Percentiles rank a stretch among this genome's conserved stretches.
Evolutionary conservation across 2,888 invertebrate species (phyloP).

Genomic region (Coenonympha glycerion): DNA sequence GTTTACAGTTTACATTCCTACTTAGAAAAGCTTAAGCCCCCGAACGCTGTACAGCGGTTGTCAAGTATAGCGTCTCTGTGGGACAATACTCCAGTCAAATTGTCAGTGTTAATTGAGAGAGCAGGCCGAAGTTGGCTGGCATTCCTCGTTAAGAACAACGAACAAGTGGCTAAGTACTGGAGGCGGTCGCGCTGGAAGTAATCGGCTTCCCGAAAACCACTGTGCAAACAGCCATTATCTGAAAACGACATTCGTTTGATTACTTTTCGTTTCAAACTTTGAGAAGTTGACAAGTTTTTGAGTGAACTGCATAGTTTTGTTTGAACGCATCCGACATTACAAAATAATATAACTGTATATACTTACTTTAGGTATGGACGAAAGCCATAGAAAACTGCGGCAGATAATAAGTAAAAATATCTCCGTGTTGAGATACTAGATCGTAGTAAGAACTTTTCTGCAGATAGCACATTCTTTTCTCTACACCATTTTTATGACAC

Average conservation of each 20-base stretch:
- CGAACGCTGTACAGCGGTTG: slow-evolving; percentile 27
- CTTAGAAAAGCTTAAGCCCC: slow-evolving; percentile 26
- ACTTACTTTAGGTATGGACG: too few species aligned
- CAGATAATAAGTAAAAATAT: too few species aligned
- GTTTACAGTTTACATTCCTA: slow-evolving; percentile 22
- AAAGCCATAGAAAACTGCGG: too few species aligned
- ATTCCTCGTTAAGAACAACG: slow-evolving; percentile 73
- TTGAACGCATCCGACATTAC: background rate
- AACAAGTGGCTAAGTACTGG: slow-evolving; percentile 68
- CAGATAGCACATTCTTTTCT: too few species aligned
- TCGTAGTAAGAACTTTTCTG: too few species aligned
- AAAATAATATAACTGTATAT: too few species aligned
- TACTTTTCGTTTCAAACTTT: slow-evolving; percentile 19
- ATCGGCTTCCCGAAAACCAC: slow-evolving; percentile 59
- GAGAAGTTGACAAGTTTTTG: background rate
- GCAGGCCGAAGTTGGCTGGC: slow-evolving; percentile 67
- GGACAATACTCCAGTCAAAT: slow-evolving; percentile 62
- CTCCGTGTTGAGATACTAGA: too few species aligned
- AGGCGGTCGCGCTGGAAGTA: slow-evolving; percentile 54
- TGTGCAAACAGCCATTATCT: slow-evolving; percentile 33
- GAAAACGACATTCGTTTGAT: slow-evolving; percentile 32
- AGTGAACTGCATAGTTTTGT: background rate
- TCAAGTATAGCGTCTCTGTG: slow-evolving; percentile 28
- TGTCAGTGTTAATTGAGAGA: slow-evolving; percentile 71
- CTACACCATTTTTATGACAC: too few species aligned